Percentiles rank a stretch among this genome's conserved stretches.
These are phyloP conservation scores for Trachelus tabidus DNA, from an alignment of 2,888 invertebrate species.

Conservation along the genomic window DNA sequence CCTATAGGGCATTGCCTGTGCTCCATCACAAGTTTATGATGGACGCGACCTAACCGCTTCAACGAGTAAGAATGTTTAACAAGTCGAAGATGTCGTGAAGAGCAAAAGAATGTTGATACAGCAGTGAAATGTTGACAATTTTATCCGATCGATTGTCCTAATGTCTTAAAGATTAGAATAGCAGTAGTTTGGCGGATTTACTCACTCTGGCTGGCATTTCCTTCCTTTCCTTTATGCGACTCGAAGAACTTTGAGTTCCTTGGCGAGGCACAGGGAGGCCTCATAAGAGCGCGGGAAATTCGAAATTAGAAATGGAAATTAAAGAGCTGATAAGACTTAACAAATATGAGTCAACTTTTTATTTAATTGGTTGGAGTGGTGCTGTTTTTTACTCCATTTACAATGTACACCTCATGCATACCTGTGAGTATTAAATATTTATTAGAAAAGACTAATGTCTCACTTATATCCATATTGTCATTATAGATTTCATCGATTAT, in stretches of 20 bases:
- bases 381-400: constrained; percentile 71
- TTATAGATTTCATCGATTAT: constrained; percentile 64
- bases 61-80: background rate
- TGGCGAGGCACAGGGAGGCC: background rate
- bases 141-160: background rate
- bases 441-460: background rate
- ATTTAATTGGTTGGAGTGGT: constrained; percentile 69
- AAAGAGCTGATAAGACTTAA: constrained; percentile 22
- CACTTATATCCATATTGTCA: constrained; percentile 6
- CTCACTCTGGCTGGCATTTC: constrained; percentile 22
- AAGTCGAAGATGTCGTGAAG: background rate
- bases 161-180: background rate
- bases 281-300: constrained; percentile 5
- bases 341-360: constrained; percentile 66
- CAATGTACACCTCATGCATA: constrained; percentile 68
- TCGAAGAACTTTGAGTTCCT: background rate
- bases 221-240: constrained; percentile 9
- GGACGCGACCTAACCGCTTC: constrained; percentile 15
- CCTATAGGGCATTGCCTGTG: background rate
- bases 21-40: constrained; percentile 6
- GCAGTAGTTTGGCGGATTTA: background rate
- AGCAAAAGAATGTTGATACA: background rate
- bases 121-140: background rate
- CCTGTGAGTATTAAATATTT: constrained; percentile 65
- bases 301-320: background rate